phyloP scores from a whole-genome alignment of 2,888 invertebrate species.

The Archips crataeganus region DNA sequence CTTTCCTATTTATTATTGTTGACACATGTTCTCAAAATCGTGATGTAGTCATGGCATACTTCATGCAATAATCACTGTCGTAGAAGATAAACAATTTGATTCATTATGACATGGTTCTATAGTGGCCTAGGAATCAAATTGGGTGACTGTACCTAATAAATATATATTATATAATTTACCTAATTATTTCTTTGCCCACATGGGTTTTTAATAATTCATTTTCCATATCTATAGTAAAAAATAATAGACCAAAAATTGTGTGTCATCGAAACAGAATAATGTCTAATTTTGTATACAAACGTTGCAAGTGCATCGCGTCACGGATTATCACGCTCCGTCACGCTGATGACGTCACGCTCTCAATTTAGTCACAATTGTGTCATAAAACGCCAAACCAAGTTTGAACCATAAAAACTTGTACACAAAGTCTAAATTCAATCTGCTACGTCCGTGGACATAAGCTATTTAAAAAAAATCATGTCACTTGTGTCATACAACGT shows the following conservation, averaged over 20 bases:
- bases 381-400: neutral
- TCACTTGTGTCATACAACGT: constrained; percentile 52
- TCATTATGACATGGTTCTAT: too few species aligned
- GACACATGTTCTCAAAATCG: too few species aligned
- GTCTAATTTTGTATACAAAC: constrained; percentile 80
- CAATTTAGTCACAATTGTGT: constrained; percentile 55
- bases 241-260: constrained; percentile 56
- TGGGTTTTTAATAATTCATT: neutral
- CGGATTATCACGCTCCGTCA: constrained; percentile 43
- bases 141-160: too few species aligned
- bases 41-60: too few species aligned
- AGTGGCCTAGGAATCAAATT: too few species aligned
- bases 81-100: too few species aligned
- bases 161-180: too few species aligned
- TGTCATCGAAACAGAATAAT: constrained; percentile 67
- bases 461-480: neutral
- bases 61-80: too few species aligned
- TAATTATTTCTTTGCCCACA: neutral
- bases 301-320: constrained; percentile 55
- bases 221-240: constrained; percentile 14
- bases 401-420: neutral
- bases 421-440: neutral
- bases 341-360: constrained; percentile 62
- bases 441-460: neutral
- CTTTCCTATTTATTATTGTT: too few species aligned